Evolutionary conservation across 2,113 vertebrate species (phyloP), one percentile per base, ranked within the genome.

Genomic region (Cyrtonyx montezumae): DNA sequence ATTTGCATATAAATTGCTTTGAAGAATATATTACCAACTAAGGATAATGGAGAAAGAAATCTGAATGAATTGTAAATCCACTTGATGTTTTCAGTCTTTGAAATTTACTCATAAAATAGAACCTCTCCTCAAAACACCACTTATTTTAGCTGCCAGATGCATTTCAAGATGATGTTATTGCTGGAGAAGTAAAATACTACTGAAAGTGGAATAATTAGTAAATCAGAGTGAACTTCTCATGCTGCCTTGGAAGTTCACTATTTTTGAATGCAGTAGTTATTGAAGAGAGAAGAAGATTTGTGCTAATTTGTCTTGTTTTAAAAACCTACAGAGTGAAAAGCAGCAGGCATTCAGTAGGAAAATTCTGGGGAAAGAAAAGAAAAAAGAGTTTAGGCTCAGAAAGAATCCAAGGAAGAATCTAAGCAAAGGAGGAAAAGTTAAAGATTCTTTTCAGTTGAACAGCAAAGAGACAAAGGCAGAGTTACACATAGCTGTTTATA

Each of bases 1-100:
- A 95, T 97, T 97, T 97, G 63, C 93, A 97, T 97, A 91, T 92
- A 97, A 95, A 97, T 97, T 97, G 73, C 63, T 92, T 96, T 90
- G 77, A 92, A 92, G 58, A 90, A 49, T 94, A 55, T 89, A 63
- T 95, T 96, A 92, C n/a, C 66, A 92, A 76, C 37, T 40, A 67
- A 88, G 73, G 70, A 92, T 66, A 34, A 71, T 63, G 45, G 75
- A 56, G 90, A 84, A 92, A 75, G n/a, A 63, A 91, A 40, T 91
- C 6, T 75, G 49, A 96, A 95, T 92, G n/a, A 93, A 95, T 96
- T 95, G 46, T 88, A 96, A 96, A 96, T 68, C 36, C 63, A 87
- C 55, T 77, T 80, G 56, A 92, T 8, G 1, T 92, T 82, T 70
- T 43, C 18, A 73, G 21, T 22, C 46, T 71, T 85, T 59, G 15